These are phyloP conservation scores for Podocnemis expansa DNA, from an alignment of 2,113 vertebrate species.

Conservation along the genomic window DNA sequence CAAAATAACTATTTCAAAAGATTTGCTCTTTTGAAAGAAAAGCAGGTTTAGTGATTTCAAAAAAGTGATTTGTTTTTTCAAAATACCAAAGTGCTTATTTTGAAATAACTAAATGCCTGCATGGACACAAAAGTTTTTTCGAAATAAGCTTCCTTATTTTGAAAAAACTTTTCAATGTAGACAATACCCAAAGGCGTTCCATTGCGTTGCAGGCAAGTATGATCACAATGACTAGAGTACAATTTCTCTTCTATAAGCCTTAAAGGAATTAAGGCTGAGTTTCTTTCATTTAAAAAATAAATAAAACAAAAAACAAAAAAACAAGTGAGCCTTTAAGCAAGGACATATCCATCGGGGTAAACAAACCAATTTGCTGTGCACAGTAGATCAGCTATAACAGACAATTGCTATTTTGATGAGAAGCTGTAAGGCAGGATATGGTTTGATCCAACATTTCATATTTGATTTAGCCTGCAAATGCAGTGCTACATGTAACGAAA, in stretches of 20 bases:
- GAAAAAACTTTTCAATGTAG: too few species aligned
- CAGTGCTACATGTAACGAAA: too few species aligned
- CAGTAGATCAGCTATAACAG: background rate
- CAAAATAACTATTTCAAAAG: too few species aligned
- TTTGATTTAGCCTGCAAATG: background rate
- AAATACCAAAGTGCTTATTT: too few species aligned
- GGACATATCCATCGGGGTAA: background rate
- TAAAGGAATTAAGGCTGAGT: background rate
- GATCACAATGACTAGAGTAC: conserved; percentile 33
- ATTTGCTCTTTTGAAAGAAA: too few species aligned
- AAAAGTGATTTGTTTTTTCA: too few species aligned
- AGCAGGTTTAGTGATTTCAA: too few species aligned
- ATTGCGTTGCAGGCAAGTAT: conserved; percentile 6
- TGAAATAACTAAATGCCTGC: too few species aligned
- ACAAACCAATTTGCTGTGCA: background rate
- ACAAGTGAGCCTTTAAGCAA: background rate
- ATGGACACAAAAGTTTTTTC: too few species aligned
- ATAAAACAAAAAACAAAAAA: too few species aligned
- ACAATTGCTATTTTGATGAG: background rate
- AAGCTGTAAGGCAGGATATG: background rate
- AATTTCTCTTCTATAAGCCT: background rate
- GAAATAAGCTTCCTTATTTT: too few species aligned
- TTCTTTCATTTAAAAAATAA: background rate
- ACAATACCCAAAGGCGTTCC: conserved; percentile 14
- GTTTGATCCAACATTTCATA: too few species aligned